Evolutionary conservation across 1,140 invertebrate species (phyloP), one percentile per base, ranked within the genome.

Genomic region (Oppia nitens): DNA sequence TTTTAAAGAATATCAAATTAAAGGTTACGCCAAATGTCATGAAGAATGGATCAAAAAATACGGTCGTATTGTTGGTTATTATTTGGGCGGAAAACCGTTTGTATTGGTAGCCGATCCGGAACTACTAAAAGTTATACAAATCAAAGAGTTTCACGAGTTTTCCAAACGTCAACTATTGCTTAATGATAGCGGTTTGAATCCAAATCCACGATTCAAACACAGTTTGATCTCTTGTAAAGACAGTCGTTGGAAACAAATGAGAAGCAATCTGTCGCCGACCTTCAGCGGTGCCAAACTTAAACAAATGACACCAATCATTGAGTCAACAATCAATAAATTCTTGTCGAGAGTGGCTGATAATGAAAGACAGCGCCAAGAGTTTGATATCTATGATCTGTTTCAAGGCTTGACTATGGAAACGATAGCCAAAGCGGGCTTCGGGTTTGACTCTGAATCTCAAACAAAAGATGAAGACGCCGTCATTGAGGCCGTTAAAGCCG

Each of bases 251-350:
- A 76, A 77, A 60, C 68, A 74, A 23, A 70, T 77, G 3, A 63
- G 77, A 9, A 66, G 65, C 3, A 67, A 73, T 20, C 66, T 77
- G 24, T 73, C 74, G 32, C 75, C 76, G n/a, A 74, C 73, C 1
- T 78, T 78, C 63, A 75, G 73, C 32, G 67, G 71, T 11, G 59
- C 67, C 21, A 79, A 77, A 66, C 69, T 79, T 64, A 73, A 72
- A 64, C 68, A 65, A 17, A 69, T 75, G 68, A 61, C 61, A 21
- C 60, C 64, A 3, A 64, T 70, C 6, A 72, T 74, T 52, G 65
- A 70, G 28, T 50, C 63, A 17, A 70, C 64, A 27, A 64, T 74
- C 3, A 64, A 69, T 47, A 61, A 64, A 3, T 53, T 69, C 9
- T 27, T 70, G 24, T 49, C 63, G 2, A 65, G 69, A 9, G 24